Conservation (phyloP, 1,140 invertebrate genomes). For the Sinonovacula constricta region DNA sequence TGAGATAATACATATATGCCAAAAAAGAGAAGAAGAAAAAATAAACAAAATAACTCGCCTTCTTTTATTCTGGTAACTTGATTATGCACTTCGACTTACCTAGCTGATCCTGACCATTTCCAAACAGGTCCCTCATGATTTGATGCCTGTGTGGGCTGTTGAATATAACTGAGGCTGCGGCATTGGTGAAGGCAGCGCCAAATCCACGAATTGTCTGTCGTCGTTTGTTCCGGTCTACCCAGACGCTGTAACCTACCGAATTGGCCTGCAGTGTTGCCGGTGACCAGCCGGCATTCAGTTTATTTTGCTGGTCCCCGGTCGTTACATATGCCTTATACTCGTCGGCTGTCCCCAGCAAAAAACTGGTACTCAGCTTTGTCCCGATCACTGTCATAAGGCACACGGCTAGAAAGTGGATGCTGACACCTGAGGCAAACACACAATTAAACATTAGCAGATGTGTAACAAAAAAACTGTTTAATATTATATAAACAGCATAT, state of each 20-base stretch:
- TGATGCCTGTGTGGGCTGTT: constrained; percentile 51
- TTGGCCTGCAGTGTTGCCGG: neutral
- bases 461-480: too few species aligned
- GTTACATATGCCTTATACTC: constrained; percentile 47
- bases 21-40: too few species aligned
- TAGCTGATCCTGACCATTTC: constrained; percentile 23
- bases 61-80: neutral
- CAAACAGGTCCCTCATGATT: constrained; percentile 54
- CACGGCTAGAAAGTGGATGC: too few species aligned
- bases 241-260: constrained; percentile 8
- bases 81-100: constrained; percentile 6
- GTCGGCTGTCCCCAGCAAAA: too few species aligned
- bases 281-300: constrained; percentile 25
- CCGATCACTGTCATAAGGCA: too few species aligned
- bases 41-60: too few species aligned
- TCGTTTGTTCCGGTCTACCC: constrained; percentile 43
- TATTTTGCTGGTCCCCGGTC: constrained; percentile 46
- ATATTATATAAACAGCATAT: too few species aligned
- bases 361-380: too few species aligned
- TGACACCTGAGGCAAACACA: too few species aligned
- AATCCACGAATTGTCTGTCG: constrained; percentile 56
- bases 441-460: too few species aligned
- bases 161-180: constrained; percentile 56
- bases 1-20: neutral
- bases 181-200: constrained; percentile 56